A percentile compares a stretch with the other conserved stretches of the same genome.
Conservation (phyloP, 2,797 vertebrate species). For the Valencia hispanica region DNA sequence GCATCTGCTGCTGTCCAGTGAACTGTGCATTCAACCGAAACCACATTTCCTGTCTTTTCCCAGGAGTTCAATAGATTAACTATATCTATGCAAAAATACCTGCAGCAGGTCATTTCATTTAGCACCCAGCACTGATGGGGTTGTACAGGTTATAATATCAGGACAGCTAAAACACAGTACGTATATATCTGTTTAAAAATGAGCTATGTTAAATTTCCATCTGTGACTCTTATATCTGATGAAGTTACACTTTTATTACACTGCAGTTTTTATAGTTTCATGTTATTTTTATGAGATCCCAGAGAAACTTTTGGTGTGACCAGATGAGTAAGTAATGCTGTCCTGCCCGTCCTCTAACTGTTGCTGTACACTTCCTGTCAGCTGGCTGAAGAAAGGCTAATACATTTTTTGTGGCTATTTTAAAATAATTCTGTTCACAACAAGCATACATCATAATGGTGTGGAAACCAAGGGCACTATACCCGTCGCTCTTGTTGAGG, state of each 20-base stretch:
- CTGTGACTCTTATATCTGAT: neutral
- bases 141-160: slow-evolving; percentile 15
- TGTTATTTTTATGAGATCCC: neutral
- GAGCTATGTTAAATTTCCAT: neutral
- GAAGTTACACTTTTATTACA: neutral
- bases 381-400: neutral
- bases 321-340: neutral
- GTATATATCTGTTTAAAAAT: neutral
- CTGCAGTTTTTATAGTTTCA: neutral
- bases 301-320: neutral
- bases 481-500: too few relatives aligned
- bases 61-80: slow-evolving; percentile 18
- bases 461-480: too few relatives aligned
- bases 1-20: slow-evolving; percentile 9
- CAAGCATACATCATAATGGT: too few relatives aligned
- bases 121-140: slow-evolving; percentile 5
- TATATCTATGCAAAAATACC: slow-evolving; percentile 42
- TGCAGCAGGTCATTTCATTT: slow-evolving; percentile 7
- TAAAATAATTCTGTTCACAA: neutral
- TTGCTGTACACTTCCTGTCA: neutral
- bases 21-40: slow-evolving; percentile 24
- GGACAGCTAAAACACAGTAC: neutral
- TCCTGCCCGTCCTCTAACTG: neutral
- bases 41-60: slow-evolving; percentile 13
- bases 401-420: neutral